A percentile compares a stretch with the other conserved stretches of the same genome.
Conservation (phyloP, 2,888 invertebrate species). For the Hypena proboscidalis region DNA sequence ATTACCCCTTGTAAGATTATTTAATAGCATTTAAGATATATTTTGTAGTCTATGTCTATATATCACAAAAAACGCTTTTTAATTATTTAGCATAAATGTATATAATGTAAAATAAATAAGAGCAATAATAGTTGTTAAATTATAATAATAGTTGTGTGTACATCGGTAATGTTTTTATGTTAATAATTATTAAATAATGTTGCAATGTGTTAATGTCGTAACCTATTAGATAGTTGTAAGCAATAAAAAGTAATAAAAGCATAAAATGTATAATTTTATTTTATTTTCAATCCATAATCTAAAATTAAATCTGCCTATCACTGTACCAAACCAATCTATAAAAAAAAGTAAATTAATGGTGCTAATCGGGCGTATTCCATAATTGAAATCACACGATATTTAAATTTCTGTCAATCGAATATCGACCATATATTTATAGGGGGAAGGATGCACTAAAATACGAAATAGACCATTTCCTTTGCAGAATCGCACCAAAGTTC, state of each 20-base stretch:
- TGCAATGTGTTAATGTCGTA: conserved; percentile 53
- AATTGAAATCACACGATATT: no score
- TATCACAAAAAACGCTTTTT: conserved; percentile 29
- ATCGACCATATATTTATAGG: no score
- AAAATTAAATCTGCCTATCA: not conserved
- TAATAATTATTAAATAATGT: conserved; percentile 45
- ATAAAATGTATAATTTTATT: conserved; percentile 32
- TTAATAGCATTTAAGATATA: no score
- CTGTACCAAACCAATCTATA: conserved; percentile 12
- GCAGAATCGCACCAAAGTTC: no score
- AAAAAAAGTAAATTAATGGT: no score
- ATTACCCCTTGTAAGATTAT: conserved; percentile 1
- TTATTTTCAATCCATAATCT: conserved; percentile 10
- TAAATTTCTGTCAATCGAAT: no score
- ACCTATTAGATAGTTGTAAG: conserved; percentile 38
- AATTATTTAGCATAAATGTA: conserved; percentile 31
- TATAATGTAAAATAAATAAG: conserved; percentile 49
- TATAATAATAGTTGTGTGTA: conserved; percentile 46
- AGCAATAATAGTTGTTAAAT: conserved; percentile 56
- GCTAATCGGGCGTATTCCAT: no score
- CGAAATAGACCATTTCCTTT: no score
- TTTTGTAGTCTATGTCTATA: not conserved
- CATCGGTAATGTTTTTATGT: conserved; percentile 47
- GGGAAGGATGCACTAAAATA: no score
- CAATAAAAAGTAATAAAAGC: conserved; percentile 42